phyloP scores from a whole-genome alignment of 2,113 vertebrate genomes.

The Amphilophus citrinellus region DNA sequence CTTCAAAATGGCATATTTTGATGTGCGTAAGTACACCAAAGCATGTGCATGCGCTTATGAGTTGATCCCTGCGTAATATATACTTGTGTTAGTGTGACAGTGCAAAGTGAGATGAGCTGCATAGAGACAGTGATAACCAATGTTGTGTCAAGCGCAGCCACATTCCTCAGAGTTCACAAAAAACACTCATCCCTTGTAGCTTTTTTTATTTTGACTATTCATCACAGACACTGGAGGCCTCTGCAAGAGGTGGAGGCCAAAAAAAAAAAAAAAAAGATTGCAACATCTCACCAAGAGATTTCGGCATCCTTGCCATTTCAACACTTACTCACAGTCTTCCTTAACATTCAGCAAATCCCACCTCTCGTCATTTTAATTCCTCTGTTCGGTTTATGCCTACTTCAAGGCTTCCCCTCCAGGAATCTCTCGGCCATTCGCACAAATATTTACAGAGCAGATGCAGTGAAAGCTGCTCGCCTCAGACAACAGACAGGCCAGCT shows the following conservation, averaged over 20 bases:
- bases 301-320: conserved; percentile 33
- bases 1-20: conserved; percentile 22
- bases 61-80: background rate
- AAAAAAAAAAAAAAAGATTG: conserved; percentile 29
- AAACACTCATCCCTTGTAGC: background rate
- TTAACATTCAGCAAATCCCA: conserved; percentile 52
- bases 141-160: background rate
- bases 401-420: conserved; percentile 30
- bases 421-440: conserved; percentile 54
- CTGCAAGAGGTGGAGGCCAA: background rate
- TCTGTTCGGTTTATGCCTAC: conserved; percentile 46
- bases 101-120: conserved; percentile 19
- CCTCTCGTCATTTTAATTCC: conserved; percentile 36
- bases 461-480: conserved; percentile 13
- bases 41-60: background rate
- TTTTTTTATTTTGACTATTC: conserved; percentile 29
- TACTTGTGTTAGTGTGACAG: conserved; percentile 16
- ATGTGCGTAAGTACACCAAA: conserved; percentile 9
- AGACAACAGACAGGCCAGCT: background rate
- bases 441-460: conserved; percentile 67
- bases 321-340: conserved; percentile 10
- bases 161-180: conserved; percentile 36
- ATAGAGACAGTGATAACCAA: conserved; percentile 9
- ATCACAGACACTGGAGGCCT: background rate
- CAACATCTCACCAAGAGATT: conserved; percentile 29